Evolutionary conservation across 2,113 vertebrate genomes (phyloP).

Genomic region (Psilopsiagon aurifrons): DNA sequence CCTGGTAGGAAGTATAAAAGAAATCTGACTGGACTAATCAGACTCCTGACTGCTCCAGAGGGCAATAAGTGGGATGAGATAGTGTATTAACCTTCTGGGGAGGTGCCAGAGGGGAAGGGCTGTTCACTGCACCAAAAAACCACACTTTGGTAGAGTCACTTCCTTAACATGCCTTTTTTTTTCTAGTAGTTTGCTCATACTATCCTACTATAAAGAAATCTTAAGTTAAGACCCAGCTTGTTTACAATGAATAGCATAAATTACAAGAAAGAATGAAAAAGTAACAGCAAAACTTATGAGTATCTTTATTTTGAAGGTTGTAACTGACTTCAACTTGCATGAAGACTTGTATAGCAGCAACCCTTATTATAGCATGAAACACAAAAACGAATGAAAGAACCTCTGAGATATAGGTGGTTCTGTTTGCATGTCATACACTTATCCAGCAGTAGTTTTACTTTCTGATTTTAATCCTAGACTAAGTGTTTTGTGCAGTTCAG

Average conservation of each 20-base stretch:
- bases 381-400: not conserved
- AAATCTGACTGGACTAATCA: not conserved
- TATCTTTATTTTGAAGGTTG: not conserved
- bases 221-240: not conserved
- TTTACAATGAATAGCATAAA: not conserved
- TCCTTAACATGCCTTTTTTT: not conserved
- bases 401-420: not conserved
- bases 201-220: not conserved
- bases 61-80: not conserved
- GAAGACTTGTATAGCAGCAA: not conserved
- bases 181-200: not conserved
- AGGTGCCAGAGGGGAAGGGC: not conserved
- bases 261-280: not conserved
- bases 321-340: not conserved
- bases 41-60: not conserved
- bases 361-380: not conserved
- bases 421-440: not conserved
- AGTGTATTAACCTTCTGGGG: not conserved
- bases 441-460: not conserved
- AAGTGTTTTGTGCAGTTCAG: not conserved
- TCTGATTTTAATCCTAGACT: not conserved
- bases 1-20: not conserved
- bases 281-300: not conserved
- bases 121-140: not conserved
- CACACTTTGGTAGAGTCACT: rapidly evolving